phyloP scores from a whole-genome alignment of 2,888 invertebrate genomes.

The Athalia cordata region DNA sequence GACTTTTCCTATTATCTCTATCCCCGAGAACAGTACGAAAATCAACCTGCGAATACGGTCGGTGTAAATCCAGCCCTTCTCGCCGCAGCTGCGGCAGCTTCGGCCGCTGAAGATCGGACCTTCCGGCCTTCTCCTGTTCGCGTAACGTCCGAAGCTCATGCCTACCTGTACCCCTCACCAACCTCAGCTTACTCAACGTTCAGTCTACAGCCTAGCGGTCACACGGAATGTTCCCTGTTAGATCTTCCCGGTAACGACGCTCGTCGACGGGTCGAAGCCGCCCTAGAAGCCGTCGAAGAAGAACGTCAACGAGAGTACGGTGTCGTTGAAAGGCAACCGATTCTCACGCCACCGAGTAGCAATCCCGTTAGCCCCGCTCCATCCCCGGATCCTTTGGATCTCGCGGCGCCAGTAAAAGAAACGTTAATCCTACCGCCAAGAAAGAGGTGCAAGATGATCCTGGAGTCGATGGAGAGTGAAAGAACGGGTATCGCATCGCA shows the following conservation, averaged over 20 bases:
- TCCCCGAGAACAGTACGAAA: constrained; percentile 56
- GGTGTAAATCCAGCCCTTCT: constrained; percentile 64
- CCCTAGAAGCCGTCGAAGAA: constrained; percentile 76
- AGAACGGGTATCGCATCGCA: constrained; percentile 66
- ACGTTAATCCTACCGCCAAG: constrained; percentile 83
- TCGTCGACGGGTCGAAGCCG: constrained; percentile 79
- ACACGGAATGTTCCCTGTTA: constrained; percentile 60
- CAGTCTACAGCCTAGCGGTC: constrained; percentile 63
- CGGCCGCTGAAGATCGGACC: constrained; percentile 64
- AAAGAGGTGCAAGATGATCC: constrained; percentile 86
- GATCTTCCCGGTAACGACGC: constrained; percentile 76
- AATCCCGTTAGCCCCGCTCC: constrained; percentile 77
- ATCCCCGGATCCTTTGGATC: constrained; percentile 76
- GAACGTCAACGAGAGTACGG: constrained; percentile 65
- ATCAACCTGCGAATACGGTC: constrained; percentile 41
- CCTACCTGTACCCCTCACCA: constrained; percentile 62
- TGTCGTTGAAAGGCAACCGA: constrained; percentile 61
- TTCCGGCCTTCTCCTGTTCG: constrained; percentile 52
- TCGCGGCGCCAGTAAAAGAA: constrained; percentile 75
- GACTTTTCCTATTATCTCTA: constrained; percentile 72
- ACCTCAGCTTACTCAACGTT: constrained; percentile 60
- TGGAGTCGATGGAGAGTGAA: constrained; percentile 79
- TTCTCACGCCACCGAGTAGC: constrained; percentile 78
- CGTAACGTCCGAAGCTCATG: constrained; percentile 59
- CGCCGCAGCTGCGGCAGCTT: constrained; percentile 72